Evolutionary conservation across 2,888 invertebrate genomes (phyloP).

Genomic region (Thereva unica): DNA sequence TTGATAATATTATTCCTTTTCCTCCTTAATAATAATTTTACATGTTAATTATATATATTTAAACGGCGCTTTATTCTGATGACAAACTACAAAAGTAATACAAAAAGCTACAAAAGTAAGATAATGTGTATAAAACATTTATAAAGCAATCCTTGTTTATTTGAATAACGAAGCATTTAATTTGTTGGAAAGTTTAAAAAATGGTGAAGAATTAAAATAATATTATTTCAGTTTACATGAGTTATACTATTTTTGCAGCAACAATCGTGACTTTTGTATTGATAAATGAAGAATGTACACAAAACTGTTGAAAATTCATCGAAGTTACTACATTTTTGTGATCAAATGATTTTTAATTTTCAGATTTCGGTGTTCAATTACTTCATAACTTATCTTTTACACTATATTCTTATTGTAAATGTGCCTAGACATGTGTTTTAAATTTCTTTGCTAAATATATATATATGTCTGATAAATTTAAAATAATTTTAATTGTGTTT

Average conservation of each 20-base stretch:
- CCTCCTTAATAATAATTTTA: slow-evolving; percentile 7
- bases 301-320: no score
- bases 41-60: slow-evolving; percentile 12
- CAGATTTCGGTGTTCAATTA: slow-evolving; percentile 11
- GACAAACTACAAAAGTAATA: background rate
- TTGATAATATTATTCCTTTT: slow-evolving; percentile 5
- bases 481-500: background rate
- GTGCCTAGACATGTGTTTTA: slow-evolving; percentile 28
- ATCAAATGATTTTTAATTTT: background rate
- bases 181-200: no score
- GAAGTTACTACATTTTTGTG: no score
- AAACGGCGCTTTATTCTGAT: slow-evolving; percentile 24
- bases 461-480: slow-evolving; percentile 30
- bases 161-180: no score
- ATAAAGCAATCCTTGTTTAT: background rate
- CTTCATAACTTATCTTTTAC: slow-evolving; percentile 19
- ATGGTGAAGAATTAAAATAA: no score
- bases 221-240: no score
- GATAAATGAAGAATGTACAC: no score
- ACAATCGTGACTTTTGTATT: no score
- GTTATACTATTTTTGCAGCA: no score
- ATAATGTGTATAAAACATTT: background rate
- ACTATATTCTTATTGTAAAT: slow-evolving; percentile 25
- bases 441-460: slow-evolving; percentile 23
- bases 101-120: background rate